Percentiles rank a stretch among this genome's conserved stretches.
phyloP scores from a whole-genome alignment of 2,888 invertebrate species.

The Lamproptera curius region DNA sequence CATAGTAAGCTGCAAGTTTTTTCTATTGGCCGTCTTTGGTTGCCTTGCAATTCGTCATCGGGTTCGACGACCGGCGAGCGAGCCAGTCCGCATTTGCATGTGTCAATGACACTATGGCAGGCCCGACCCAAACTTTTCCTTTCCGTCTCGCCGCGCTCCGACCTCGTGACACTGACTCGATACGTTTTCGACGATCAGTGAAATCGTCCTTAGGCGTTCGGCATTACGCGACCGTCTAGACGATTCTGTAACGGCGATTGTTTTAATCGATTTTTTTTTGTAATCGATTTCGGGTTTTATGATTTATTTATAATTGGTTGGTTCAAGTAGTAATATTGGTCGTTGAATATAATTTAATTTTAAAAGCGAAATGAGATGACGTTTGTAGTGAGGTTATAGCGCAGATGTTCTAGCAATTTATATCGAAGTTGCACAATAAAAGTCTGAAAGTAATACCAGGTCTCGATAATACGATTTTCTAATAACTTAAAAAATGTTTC shows the following conservation, averaged over 20 bases:
- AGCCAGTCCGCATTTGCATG: conserved; percentile 71
- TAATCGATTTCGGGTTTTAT: background rate
- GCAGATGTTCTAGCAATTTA: too few relatives aligned
- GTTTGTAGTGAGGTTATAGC: too few relatives aligned
- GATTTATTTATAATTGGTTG: too few relatives aligned
- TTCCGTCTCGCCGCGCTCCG: conserved; percentile 55
- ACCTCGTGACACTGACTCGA: conserved; percentile 57
- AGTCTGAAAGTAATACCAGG: too few relatives aligned
- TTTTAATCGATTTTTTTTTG: background rate
- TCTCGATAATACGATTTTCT: too few relatives aligned
- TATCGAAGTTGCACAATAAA: too few relatives aligned
- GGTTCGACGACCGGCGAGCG: conserved; percentile 67
- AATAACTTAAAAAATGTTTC: too few relatives aligned
- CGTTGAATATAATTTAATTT: too few relatives aligned
- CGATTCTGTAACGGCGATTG: conserved; percentile 3
- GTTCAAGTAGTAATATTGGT: too few relatives aligned
- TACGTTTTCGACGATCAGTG: conserved; percentile 30
- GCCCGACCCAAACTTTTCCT: conserved; percentile 69
- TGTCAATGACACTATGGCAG: conserved; percentile 75
- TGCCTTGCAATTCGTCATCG: conserved; percentile 37
- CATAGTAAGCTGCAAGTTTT: too few relatives aligned
- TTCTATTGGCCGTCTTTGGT: too few relatives aligned
- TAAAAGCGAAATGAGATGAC: too few relatives aligned
- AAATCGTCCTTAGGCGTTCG: conserved; percentile 34
- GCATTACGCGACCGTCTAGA: conserved; percentile 10